Evolutionary conservation across 2,797 vertebrate genomes (phyloP), one percentile per base, ranked within the genome.

Genomic region (Rhinatrema bivittatum): DNA sequence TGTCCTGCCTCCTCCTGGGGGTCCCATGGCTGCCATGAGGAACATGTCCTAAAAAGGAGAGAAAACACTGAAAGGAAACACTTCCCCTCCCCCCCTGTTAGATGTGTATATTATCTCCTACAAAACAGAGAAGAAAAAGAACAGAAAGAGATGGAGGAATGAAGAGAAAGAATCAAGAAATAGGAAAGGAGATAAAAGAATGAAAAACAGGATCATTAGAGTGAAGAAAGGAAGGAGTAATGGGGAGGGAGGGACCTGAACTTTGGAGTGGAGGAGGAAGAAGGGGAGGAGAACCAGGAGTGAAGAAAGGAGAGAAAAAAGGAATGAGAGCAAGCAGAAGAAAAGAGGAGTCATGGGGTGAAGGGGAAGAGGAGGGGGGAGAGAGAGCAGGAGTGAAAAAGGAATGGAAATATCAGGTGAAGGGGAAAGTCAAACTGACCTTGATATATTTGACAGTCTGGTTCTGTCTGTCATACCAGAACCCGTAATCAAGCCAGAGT

Each of bases 401-500:
- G 2, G 7, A 8, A 12, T 9, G 13, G 3, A 4, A 16, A 17
- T 29, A 25, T 17, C 12, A 11, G 14, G 10, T 5, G 5, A 10
- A 16, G 1, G 1, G 9, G 24, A n/a, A 5, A 3, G 17, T 9
- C 20, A 10, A 13, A 5, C 82, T 88, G 59, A 95, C 92, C 75
- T 87, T 89, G 37, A 95, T 69, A 47, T 77, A 75, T 55, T 87
- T 91, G 23, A 63, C 53, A 14, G 63, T 86, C 65, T 87, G 88
- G 46, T 91, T 92, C 40, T 62, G 31, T 7, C 78, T 81, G 62
- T 94, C 88, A 1, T 90, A 93, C 91, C 92, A 95, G 64, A 93
- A 94, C 47, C 90, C 83, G 3, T 91, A 90, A 70, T 94, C 87
- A 2, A 92, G 78, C 91, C 91, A 95, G 30, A 85, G 86, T 5